phyloP scores from a whole-genome alignment of 2,888 invertebrate genomes.

The Apamea anceps region DNA sequence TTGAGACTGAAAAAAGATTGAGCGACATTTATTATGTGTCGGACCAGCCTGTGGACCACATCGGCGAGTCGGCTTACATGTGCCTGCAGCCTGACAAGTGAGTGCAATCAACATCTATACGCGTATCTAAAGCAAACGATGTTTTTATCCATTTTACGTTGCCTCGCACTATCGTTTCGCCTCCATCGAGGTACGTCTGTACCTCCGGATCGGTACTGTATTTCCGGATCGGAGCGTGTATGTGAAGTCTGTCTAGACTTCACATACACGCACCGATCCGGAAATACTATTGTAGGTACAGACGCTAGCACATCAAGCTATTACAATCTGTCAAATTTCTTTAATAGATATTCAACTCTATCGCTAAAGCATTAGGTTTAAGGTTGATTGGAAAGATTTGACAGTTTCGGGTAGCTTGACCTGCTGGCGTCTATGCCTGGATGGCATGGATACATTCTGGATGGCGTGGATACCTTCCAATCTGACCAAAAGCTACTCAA shows the following conservation, averaged over 20 bases:
- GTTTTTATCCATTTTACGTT: background rate
- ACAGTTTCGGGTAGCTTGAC: too few relatives aligned
- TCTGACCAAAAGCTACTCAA: background rate
- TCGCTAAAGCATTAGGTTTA: too few relatives aligned
- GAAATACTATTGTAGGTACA: background rate
- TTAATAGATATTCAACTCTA: too few relatives aligned
- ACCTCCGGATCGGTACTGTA: too few relatives aligned
- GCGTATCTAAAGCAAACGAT: background rate
- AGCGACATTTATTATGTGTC: conserved; percentile 90
- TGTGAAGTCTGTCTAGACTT: too few relatives aligned
- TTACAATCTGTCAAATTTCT: too few relatives aligned
- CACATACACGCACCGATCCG: background rate
- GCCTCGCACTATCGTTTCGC: background rate
- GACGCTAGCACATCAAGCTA: too few relatives aligned
- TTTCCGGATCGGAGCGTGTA: too few relatives aligned
- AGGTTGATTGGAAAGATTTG: too few relatives aligned
- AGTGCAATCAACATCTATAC: conserved; percentile 25
- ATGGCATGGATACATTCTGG: background rate
- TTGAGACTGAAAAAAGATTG: conserved; percentile 84
- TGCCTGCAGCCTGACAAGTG: conserved; percentile 91
- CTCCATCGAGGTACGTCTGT: background rate
- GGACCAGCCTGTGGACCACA: conserved; percentile 81
- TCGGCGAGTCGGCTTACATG: conserved; percentile 91
- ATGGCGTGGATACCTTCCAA: background rate
- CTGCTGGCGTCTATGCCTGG: background rate